Conservation (phyloP, 2,888 invertebrate genomes). For the Deroplatys truncata region DNA sequence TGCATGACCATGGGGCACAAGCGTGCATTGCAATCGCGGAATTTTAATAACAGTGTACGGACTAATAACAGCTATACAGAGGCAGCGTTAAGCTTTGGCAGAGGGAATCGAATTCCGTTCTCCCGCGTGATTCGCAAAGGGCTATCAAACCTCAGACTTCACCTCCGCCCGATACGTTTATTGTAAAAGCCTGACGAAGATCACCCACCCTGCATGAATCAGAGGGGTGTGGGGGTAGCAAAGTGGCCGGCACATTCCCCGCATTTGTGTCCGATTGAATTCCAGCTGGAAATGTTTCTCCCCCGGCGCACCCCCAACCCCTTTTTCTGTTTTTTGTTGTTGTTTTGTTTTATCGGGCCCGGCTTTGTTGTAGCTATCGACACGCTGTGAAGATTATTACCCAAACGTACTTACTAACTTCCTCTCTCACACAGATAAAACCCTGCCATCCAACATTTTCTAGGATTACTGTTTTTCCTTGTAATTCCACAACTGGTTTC, state of each 20-base stretch:
- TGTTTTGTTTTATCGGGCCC: not conserved
- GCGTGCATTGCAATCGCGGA: not conserved
- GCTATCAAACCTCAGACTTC: not conserved
- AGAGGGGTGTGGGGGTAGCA: not conserved
- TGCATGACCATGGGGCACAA: too few species aligned
- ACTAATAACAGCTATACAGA: not conserved
- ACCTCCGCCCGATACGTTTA: not conserved
- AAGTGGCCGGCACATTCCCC: not conserved
- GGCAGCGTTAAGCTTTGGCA: not conserved
- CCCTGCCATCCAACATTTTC: not conserved
- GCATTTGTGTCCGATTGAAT: constrained; percentile 9
- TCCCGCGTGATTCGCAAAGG: not conserved
- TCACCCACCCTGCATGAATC: not conserved
- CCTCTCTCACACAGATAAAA: not conserved
- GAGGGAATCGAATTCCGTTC: not conserved
- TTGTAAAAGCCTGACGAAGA: not conserved
- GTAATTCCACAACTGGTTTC: not conserved
- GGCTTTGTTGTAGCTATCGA: not conserved
- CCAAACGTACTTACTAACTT: not conserved
- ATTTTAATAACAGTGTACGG: not conserved
- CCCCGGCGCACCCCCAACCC: too few species aligned
- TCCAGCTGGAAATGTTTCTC: constrained; percentile 12
- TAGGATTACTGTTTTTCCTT: not conserved
- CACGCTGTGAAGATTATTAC: not conserved
- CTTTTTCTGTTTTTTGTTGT: not conserved